phyloP scores from a whole-genome alignment of 2,797 vertebrate species.

The Rhinogobio ventralis region DNA sequence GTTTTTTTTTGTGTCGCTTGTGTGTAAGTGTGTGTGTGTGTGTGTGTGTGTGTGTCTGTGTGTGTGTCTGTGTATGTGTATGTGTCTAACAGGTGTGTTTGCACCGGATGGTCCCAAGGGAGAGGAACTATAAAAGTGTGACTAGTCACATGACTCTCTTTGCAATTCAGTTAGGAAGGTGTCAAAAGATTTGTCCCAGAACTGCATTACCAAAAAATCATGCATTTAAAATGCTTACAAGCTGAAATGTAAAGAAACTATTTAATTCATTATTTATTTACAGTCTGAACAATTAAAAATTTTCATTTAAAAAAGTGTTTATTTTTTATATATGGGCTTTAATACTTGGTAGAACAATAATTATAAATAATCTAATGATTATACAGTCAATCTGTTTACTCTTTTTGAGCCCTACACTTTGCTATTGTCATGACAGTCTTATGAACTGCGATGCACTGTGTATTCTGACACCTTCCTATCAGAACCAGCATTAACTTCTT shows the following conservation, averaged over 20 bases:
- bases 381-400: not conserved
- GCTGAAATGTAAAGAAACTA: not conserved
- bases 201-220: not conserved
- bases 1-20: not conserved
- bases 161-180: slow-evolving; percentile 37
- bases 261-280: not conserved
- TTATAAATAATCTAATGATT: not conserved
- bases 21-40: slow-evolving; percentile 1
- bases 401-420: not conserved
- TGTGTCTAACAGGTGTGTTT: slow-evolving; percentile 40
- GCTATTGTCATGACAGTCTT: not conserved
- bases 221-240: not conserved
- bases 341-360: not conserved
- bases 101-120: slow-evolving; percentile 40
- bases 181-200: slow-evolving; percentile 37
- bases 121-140: slow-evolving; percentile 48
- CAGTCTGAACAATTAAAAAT: not conserved
- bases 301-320: not conserved
- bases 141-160: slow-evolving; percentile 48
- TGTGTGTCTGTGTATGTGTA: slow-evolving; percentile 20
- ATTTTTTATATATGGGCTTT: not conserved
- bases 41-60: slow-evolving; percentile 16
- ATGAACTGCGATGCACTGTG: no score
- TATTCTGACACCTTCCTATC: no score
- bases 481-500: no score